Percentiles rank a stretch among this genome's conserved stretches.
phyloP scores from a whole-genome alignment of 2,113 vertebrate species.

The Entelurus aequoreus region DNA sequence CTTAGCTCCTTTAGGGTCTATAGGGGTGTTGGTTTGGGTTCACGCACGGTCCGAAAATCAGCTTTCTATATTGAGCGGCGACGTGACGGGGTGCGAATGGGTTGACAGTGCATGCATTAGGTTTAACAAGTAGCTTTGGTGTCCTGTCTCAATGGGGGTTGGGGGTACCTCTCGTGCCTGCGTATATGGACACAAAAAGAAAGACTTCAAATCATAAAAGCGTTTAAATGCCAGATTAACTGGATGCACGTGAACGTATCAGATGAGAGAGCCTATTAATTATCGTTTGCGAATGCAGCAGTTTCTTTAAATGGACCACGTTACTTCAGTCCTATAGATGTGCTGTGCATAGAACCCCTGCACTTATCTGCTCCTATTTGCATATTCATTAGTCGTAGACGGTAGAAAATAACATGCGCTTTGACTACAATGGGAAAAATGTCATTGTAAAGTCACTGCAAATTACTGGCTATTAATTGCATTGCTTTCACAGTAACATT shows the following conservation, averaged over 20 bases:
- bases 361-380: conserved; percentile 31
- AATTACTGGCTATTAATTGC: no score
- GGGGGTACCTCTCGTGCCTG: conserved; percentile 4
- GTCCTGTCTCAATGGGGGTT: conserved; percentile 61
- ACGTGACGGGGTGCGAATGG: conserved; percentile 84
- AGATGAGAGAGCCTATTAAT: conserved; percentile 50
- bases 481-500: no score
- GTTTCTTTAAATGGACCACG: conserved; percentile 32
- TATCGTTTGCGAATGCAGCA: conserved; percentile 43
- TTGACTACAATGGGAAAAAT: no score
- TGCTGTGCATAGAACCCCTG: conserved; percentile 21
- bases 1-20: background rate
- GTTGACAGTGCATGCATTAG: conserved; percentile 77
- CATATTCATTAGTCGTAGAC: conserved; percentile 50
- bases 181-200: conserved; percentile 5
- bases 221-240: conserved; percentile 25
- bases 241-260: conserved; percentile 43
- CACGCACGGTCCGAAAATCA: conserved; percentile 68
- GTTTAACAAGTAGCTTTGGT: conserved; percentile 80
- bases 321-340: conserved; percentile 15
- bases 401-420: background rate
- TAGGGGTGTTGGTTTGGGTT: conserved; percentile 5
- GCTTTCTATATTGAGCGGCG: conserved; percentile 79
- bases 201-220: conserved; percentile 33
- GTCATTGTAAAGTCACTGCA: no score